Conservation (phyloP, 1,140 invertebrate genomes). For the Luehdorfia chinensis region DNA sequence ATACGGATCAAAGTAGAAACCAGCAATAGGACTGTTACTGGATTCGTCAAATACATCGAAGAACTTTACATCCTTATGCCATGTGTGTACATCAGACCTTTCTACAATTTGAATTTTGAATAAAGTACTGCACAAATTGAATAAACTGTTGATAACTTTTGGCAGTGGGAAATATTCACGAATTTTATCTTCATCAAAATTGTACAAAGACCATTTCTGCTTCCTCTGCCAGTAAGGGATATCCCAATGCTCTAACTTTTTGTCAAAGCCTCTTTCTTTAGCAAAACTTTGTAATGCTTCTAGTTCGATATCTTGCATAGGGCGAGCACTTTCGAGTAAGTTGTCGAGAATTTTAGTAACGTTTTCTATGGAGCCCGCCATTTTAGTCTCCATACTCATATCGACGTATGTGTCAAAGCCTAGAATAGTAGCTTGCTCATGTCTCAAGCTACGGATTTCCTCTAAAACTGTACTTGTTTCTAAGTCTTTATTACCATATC, state of each 20-base stretch:
- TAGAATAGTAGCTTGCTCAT: slow-evolving; percentile 84
- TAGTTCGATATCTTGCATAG: slow-evolving; percentile 87
- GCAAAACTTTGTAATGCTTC: slow-evolving; percentile 86
- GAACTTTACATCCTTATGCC: slow-evolving; percentile 92
- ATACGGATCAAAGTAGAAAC: slow-evolving; percentile 92
- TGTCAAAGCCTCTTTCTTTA: slow-evolving; percentile 83
- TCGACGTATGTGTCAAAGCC: slow-evolving; percentile 89
- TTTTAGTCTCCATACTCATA: slow-evolving; percentile 96
- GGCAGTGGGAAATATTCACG: slow-evolving; percentile 91
- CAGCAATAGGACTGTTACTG: slow-evolving; percentile 81
- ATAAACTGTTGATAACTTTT: slow-evolving; percentile 86
- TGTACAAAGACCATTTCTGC: slow-evolving; percentile 80
- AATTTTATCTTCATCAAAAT: slow-evolving; percentile 84
- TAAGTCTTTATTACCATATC: slow-evolving; percentile 79
- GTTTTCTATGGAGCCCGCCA: slow-evolving; percentile 90
- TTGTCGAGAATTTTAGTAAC: slow-evolving; percentile 85
- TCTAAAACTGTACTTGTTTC: slow-evolving; percentile 87
- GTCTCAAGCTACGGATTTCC: slow-evolving; percentile 84
- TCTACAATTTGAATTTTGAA: slow-evolving; percentile 92
- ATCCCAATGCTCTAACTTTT: slow-evolving; percentile 88
- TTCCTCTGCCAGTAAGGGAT: slow-evolving; percentile 91
- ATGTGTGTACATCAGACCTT: slow-evolving; percentile 80
- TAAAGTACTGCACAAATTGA: slow-evolving; percentile 84
- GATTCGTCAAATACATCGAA: slow-evolving; percentile 89
- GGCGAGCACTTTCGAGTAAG: slow-evolving; percentile 82